These are phyloP conservation scores for Larimichthys crocea DNA, from an alignment of 2,113 vertebrate genomes.

Conservation along the genomic window DNA sequence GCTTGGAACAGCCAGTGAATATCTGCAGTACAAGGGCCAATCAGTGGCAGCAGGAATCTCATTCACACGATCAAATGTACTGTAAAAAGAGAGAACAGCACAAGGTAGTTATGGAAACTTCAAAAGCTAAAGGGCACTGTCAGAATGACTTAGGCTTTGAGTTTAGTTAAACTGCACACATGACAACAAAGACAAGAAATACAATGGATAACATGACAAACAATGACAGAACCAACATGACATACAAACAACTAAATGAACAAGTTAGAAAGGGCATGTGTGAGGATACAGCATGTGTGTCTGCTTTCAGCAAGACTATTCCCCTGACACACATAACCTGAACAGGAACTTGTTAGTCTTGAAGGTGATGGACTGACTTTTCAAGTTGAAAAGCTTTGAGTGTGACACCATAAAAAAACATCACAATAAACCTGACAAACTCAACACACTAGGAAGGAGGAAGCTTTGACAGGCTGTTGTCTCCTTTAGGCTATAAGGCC, in stretches of 20 bases:
- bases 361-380: conserved; percentile 43
- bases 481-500: conserved; percentile 22
- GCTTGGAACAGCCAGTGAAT: neutral
- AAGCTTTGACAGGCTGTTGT: conserved; percentile 13
- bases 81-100: neutral
- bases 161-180: neutral
- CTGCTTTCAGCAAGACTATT: neutral
- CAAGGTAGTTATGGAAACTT: neutral
- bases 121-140: neutral
- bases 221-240: neutral
- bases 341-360: conserved; percentile 21
- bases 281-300: neutral
- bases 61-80: neutral
- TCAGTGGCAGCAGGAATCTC: neutral
- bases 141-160: neutral
- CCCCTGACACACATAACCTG: neutral
- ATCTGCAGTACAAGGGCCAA: conserved; percentile 19
- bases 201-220: neutral
- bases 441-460: conserved; percentile 16
- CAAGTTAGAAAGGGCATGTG: neutral
- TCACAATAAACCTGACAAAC: conserved; percentile 31
- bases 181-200: neutral
- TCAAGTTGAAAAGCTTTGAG: conserved; percentile 26
- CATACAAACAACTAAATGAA: conserved; percentile 1
- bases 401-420: conserved; percentile 29